Conservation (phyloP, 2,888 invertebrate species). For the Mythimna loreyi region DNA sequence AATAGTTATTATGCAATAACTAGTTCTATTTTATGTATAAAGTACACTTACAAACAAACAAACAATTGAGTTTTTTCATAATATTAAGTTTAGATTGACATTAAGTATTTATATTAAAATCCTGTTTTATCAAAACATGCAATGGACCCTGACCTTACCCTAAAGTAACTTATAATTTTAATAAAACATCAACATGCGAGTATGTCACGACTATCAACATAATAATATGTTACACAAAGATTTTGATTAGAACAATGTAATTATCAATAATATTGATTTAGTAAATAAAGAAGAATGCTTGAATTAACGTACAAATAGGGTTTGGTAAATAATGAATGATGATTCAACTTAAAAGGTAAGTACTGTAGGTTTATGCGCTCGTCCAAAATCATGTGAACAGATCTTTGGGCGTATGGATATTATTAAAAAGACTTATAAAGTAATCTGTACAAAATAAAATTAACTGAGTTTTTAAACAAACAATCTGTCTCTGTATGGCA, state of each 20-base stretch:
- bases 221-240: conserved; percentile 33
- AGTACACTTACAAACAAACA: too few species aligned
- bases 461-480: too few species aligned
- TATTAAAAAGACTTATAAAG: too few species aligned
- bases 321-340: conserved; percentile 12
- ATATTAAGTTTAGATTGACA: not conserved
- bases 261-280: conserved; percentile 18
- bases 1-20: too few species aligned
- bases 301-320: conserved; percentile 25
- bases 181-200: conserved; percentile 1
- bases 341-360: too few species aligned
- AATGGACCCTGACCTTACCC: conserved; percentile 38
- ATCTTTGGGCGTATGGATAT: too few species aligned
- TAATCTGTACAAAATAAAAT: too few species aligned
- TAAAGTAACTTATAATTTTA: conserved; percentile 15
- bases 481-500: too few species aligned
- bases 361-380: too few species aligned
- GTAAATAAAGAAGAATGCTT: conserved; percentile 10
- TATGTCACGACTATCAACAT: conserved; percentile 35
- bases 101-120: not conserved
- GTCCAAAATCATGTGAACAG: too few species aligned
- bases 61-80: too few species aligned
- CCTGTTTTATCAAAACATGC: conserved; percentile 2
- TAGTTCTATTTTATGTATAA: too few species aligned
- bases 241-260: conserved; percentile 26